phyloP scores from a whole-genome alignment of 2,797 vertebrate species.

The Acrocephalus scirpaceus region DNA sequence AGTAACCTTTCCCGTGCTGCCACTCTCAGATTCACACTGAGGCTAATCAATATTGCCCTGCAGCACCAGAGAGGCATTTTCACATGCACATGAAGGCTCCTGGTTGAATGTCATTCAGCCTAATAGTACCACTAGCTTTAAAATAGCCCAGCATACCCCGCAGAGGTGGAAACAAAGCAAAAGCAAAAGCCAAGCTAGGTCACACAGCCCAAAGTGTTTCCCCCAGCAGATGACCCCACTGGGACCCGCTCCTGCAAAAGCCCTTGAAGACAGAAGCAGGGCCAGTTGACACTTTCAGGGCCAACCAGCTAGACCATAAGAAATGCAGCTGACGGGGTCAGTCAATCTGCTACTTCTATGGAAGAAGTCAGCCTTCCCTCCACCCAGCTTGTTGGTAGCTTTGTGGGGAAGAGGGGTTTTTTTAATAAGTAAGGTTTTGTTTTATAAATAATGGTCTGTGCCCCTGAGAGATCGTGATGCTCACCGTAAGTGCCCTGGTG shows the following conservation, averaged over 20 bases:
- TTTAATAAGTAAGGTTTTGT: neutral
- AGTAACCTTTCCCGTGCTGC: neutral
- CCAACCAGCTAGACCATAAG: rapidly evolving
- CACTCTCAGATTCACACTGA: neutral
- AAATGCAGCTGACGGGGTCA: rapidly evolving
- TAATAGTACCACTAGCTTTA: neutral
- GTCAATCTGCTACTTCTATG: neutral
- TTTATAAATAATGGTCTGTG: neutral
- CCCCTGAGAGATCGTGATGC: neutral
- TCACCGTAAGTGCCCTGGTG: neutral
- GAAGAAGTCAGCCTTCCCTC: neutral
- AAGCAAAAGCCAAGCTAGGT: neutral
- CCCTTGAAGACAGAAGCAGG: neutral
- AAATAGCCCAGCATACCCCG: neutral
- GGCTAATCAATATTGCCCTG: neutral
- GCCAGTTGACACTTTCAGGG: neutral
- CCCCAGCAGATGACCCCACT: neutral
- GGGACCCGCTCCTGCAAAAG: neutral
- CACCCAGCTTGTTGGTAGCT: neutral
- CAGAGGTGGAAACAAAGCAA: neutral
- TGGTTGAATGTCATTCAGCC: neutral
- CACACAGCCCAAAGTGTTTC: neutral
- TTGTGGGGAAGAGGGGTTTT: neutral
- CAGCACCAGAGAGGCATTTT: neutral
- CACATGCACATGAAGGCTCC: neutral